These are phyloP conservation scores for Drosophila paulistorum DNA, from an alignment of 1,140 invertebrate genomes.

Conservation along the genomic window DNA sequence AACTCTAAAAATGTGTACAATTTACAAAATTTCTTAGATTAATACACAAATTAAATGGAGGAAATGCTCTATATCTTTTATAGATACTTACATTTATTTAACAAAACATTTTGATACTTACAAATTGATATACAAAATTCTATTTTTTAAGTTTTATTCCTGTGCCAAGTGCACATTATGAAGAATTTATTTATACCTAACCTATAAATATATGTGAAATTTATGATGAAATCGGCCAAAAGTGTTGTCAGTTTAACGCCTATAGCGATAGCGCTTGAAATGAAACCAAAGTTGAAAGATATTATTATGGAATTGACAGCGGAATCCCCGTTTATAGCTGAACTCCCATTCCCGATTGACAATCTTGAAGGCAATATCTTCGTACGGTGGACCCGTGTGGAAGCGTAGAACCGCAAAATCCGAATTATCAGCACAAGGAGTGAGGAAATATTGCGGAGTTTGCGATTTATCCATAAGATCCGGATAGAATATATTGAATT, in stretches of 20 bases:
- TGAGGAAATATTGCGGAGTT: slow-evolving; percentile 97
- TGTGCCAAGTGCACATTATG: too few relatives aligned
- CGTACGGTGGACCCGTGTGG: slow-evolving; percentile 98
- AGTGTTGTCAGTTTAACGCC: slow-evolving; percentile 87
- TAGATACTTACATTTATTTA: not conserved
- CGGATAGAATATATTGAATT: slow-evolving; percentile 99
- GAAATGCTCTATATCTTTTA: too few relatives aligned
- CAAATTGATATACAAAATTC: too few relatives aligned
- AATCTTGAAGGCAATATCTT: slow-evolving; percentile 99
- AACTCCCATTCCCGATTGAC: slow-evolving; percentile 99
- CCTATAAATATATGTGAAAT: too few relatives aligned
- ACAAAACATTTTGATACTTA: not conserved
- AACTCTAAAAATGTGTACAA: too few relatives aligned
- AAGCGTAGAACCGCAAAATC: slow-evolving; percentile 98
- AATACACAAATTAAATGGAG: too few relatives aligned
- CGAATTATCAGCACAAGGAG: slow-evolving; percentile 94
- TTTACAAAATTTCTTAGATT: too few relatives aligned
- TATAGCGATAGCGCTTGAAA: slow-evolving; percentile 98
- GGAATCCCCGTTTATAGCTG: slow-evolving; percentile 98
- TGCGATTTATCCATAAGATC: slow-evolving; percentile 98
- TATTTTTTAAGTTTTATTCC: too few relatives aligned
- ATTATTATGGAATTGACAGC: slow-evolving; percentile 99
- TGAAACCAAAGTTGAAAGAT: slow-evolving; percentile 99
- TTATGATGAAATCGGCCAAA: too few relatives aligned
- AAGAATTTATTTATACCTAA: too few relatives aligned